Base-by-base conservation (phyloP, 2,888 invertebrate genomes). In the Caenorhabditis sulstoni region DNA sequence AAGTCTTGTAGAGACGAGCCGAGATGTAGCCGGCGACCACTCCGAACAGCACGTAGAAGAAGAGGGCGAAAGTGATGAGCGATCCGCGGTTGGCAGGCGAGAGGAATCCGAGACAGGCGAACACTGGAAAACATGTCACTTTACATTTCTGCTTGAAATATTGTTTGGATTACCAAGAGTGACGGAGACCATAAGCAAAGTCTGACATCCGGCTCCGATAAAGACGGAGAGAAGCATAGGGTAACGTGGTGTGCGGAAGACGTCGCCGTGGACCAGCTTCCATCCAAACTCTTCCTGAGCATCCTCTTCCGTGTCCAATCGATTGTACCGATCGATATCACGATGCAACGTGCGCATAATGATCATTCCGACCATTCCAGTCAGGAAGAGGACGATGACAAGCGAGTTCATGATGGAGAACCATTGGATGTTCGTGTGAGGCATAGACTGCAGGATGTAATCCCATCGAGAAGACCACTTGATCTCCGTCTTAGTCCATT, bases 391-490 rank as follows among this genome's bases (percentile, higher is more conserved):
- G 9, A 92, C 92, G 85, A 99, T 99, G 70, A 99, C 96, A 87
- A 99, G 92, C 0, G 97, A 97, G 91, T 99, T 99, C 80, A 99
- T 93, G 89, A 99, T 99, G 83, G 96, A 97, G 90, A 85, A 91
- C 89, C 85, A 89, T 62, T 89, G 81, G 35, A 86, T 84, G 78
- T 86, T 97, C 0, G 97, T 95, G 91, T 97, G 96, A 0, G 96
- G 97, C 95, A 97, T 96, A 0, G 97, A 96, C 91, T 97, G 96
- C 75, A 99, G 92, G 81, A 99, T 97, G 91, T 99, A 99, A 91
- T 99, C 99, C 99, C 99, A 99, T 89, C 99, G 93, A 0, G 97
- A 97, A 0, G 97, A 97, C 99, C 98, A 99, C 92, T 96, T 97
- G 14, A 96, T 90, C 3, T 89, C 81, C 14, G 89, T 89, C 75